Percentiles rank a stretch among this genome's conserved stretches.
These are phyloP conservation scores for Cyprinodon diabolis DNA, from an alignment of 2,797 vertebrate genomes.

Conservation along the genomic window DNA sequence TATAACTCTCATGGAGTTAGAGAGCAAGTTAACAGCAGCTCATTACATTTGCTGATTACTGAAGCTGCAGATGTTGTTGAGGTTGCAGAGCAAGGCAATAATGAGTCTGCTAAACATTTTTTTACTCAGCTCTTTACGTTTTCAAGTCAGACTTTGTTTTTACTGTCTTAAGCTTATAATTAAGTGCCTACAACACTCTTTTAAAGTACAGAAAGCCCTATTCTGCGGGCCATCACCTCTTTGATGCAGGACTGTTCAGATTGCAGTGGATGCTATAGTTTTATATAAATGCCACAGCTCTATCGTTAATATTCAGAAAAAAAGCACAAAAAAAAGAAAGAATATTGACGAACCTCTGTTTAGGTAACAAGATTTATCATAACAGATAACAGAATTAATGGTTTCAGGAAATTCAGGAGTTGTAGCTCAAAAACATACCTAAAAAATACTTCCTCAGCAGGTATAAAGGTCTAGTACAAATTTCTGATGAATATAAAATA, in stretches of 20 bases:
- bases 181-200: neutral
- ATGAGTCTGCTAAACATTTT: neutral
- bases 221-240: too few species aligned
- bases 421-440: neutral
- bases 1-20: neutral
- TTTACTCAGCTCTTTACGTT: neutral
- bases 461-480: neutral
- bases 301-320: neutral
- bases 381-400: neutral
- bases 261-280: neutral
- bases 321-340: too few species aligned
- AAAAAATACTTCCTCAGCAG: too few species aligned
- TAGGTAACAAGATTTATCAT: neutral
- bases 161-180: neutral
- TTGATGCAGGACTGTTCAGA: neutral
- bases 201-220: neutral
- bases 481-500: neutral
- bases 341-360: neutral
- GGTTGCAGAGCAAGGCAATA: neutral
- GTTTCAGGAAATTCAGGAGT: neutral
- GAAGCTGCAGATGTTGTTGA: neutral
- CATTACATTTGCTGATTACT: slow-evolving; percentile 1
- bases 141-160: neutral
- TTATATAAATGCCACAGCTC: neutral
- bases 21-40: neutral